Evolutionary conservation across 2,797 vertebrate genomes (phyloP).

Genomic region (Helicolenus hilgendorfi): DNA sequence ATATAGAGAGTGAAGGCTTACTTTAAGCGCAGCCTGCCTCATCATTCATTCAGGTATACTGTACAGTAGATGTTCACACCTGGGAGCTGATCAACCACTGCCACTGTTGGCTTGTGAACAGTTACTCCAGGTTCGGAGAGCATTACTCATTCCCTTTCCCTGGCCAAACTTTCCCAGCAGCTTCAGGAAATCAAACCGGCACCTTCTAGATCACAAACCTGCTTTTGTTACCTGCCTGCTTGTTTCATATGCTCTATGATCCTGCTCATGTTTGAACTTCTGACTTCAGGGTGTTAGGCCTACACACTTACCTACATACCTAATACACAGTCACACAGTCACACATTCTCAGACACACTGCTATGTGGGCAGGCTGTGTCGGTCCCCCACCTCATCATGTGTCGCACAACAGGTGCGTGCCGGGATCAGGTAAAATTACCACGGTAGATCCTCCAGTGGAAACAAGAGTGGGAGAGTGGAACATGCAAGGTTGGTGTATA

Average conservation of each 20-base stretch:
- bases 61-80: conserved; percentile 22
- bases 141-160: conserved; percentile 56
- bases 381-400: not conserved
- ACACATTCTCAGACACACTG: not conserved
- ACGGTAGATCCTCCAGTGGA: too few relatives aligned
- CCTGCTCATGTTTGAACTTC: conserved; percentile 14
- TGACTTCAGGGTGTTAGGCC: not conserved
- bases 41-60: conserved; percentile 2
- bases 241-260: conserved; percentile 36
- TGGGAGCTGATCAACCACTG: conserved; percentile 15
- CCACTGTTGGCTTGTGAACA: conserved; percentile 30
- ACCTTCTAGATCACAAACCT: conserved; percentile 30
- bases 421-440: not conserved
- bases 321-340: not conserved
- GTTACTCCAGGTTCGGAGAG: not conserved
- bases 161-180: conserved; percentile 2
- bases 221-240: conserved; percentile 21
- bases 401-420: not conserved
- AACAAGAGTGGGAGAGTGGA: not conserved
- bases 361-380: not conserved
- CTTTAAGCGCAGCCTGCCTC: not conserved
- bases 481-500: not conserved
- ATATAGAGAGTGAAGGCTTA: not conserved
- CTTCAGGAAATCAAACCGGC: conserved; percentile 42
- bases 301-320: not conserved